Conservation (phyloP, 2,888 invertebrate genomes). For the Nomada lathburiana region DNA sequence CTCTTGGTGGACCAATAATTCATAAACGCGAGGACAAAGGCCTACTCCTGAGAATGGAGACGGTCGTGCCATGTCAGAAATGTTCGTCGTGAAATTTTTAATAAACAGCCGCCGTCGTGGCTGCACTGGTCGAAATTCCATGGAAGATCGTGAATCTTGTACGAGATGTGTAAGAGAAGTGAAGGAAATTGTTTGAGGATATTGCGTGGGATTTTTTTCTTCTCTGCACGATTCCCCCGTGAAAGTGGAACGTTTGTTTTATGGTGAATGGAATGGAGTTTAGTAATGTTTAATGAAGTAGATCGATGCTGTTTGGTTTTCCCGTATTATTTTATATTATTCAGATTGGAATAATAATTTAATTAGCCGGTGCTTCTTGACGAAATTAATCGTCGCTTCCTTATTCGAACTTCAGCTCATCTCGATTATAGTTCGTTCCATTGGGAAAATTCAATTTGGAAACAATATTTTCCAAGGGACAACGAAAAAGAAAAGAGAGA, state of each 20-base stretch:
- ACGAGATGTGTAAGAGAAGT: neutral
- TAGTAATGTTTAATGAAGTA: too few relatives aligned
- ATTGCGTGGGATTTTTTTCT: neutral
- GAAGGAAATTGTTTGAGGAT: neutral
- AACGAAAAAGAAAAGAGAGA: neutral
- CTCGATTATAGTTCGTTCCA: neutral
- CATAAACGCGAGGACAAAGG: conserved; percentile 22
- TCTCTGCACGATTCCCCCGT: neutral
- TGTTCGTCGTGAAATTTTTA: conserved; percentile 44
- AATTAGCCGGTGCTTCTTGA: too few relatives aligned
- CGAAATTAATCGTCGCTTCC: too few relatives aligned
- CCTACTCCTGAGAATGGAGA: neutral
- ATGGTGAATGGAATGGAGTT: too few relatives aligned
- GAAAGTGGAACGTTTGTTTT: neutral
- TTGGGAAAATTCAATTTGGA: neutral
- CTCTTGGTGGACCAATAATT: conserved; percentile 19
- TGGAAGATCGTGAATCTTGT: neutral
- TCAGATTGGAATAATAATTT: too few relatives aligned
- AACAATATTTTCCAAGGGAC: neutral
- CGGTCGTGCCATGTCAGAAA: conserved; percentile 17
- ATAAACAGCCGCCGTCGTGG: conserved; percentile 18
- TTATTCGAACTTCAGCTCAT: neutral
- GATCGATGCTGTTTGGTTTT: too few relatives aligned
- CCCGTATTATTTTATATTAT: too few relatives aligned
- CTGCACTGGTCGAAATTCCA: neutral